Evolutionary conservation across 2,888 invertebrate species (phyloP).

Genomic region (Entomobrya multifasciata): DNA sequence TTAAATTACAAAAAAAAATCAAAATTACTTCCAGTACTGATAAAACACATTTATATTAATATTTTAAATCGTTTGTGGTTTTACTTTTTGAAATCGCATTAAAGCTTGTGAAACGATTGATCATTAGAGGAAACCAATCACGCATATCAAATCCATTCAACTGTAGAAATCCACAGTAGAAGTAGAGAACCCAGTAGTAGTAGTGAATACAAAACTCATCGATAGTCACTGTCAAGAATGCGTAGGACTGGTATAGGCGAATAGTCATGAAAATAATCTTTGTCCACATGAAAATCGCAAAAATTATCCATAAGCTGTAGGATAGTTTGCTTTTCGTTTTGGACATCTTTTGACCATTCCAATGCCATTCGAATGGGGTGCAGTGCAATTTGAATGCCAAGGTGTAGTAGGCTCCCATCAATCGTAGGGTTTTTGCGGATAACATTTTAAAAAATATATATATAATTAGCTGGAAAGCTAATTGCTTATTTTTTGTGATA

Average conservation of each 20-base stretch:
- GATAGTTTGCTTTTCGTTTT: slow-evolving; percentile 9
- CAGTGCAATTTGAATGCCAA: slow-evolving; percentile 37
- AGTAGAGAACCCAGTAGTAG: slow-evolving; percentile 64
- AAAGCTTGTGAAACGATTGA: slow-evolving; percentile 63
- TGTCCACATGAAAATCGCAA: slow-evolving; percentile 54
- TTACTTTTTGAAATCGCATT: slow-evolving; percentile 53
- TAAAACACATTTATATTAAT: too few relatives aligned
- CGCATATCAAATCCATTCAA: slow-evolving; percentile 43
- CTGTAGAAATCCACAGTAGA: slow-evolving; percentile 58
- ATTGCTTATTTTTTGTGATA: too few relatives aligned
- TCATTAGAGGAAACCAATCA: slow-evolving; percentile 51
- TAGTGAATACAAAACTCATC: slow-evolving; percentile 63
- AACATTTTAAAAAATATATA: slow-evolving; percentile 21
- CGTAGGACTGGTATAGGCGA: slow-evolving; percentile 49
- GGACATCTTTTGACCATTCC: slow-evolving; percentile 31
- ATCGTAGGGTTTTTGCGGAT: slow-evolving; percentile 47
- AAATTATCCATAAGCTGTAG: slow-evolving; percentile 35
- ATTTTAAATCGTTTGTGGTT: too few relatives aligned
- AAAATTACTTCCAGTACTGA: too few relatives aligned
- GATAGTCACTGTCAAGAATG: slow-evolving; percentile 37
- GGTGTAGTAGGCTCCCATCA: slow-evolving; percentile 56
- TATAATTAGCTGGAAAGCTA: too few relatives aligned
- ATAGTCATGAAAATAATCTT: slow-evolving; percentile 61
- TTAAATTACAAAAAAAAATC: background rate
- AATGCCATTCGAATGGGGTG: slow-evolving; percentile 55